Percentiles rank a stretch among this genome's conserved stretches.
Conservation (phyloP, 1,140 invertebrate genomes). For the Lepidostoma basale region DNA sequence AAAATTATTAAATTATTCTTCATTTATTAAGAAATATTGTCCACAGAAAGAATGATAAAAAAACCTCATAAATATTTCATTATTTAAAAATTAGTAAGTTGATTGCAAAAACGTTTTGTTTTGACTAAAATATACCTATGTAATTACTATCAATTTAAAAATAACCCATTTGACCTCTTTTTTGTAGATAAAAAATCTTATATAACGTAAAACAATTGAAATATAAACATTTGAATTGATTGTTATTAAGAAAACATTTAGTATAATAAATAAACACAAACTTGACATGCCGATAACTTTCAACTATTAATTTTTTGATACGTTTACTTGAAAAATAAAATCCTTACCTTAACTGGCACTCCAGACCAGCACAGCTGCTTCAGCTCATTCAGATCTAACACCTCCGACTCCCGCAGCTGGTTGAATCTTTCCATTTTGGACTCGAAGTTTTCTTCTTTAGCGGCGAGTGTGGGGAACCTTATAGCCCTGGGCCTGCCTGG, state of each 20-base stretch:
- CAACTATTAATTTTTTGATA: neutral
- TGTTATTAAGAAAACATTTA: neutral
- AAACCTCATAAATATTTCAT: too few relatives aligned
- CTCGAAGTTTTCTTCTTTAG: conserved; percentile 70
- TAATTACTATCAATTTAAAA: too few relatives aligned
- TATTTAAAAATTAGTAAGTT: too few relatives aligned
- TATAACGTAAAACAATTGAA: too few relatives aligned
- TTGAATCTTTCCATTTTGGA: conserved; percentile 86
- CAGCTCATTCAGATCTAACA: conserved; percentile 84
- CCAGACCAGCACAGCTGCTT: conserved; percentile 95
- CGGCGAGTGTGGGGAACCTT: conserved; percentile 59
- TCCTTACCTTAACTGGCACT: conserved; percentile 81
- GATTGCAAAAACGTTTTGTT: too few relatives aligned
- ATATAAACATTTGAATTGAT: neutral
- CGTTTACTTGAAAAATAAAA: neutral
- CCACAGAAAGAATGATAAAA: too few relatives aligned
- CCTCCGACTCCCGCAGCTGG: conserved; percentile 71
- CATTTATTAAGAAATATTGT: too few relatives aligned
- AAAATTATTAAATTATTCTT: too few relatives aligned
- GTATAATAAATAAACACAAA: neutral
- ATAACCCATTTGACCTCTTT: too few relatives aligned
- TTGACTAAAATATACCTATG: too few relatives aligned
- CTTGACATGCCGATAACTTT: neutral
- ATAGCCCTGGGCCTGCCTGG: conserved; percentile 68
- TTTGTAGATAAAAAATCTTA: too few relatives aligned